Percentiles rank a stretch among this genome's conserved stretches.
phyloP scores from a whole-genome alignment of 2,113 vertebrate genomes.

The Peromyscus polionotus region DNA sequence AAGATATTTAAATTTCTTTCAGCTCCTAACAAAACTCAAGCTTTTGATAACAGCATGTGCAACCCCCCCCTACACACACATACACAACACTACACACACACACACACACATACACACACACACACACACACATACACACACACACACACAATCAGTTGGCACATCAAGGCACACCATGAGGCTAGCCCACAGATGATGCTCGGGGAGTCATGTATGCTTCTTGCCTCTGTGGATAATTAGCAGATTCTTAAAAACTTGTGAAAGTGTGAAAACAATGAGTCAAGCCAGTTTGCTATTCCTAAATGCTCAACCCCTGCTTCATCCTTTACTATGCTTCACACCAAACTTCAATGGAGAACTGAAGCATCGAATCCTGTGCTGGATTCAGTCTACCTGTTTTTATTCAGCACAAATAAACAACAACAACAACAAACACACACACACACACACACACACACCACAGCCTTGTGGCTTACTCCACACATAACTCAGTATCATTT shows the following conservation, averaged over 20 bases:
- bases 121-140: neutral
- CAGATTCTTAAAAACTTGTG: conserved; percentile 39
- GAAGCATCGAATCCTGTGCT: neutral
- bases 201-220: neutral
- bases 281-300: neutral
- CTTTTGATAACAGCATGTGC: neutral
- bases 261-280: conserved; percentile 18
- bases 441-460: neutral
- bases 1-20: neutral
- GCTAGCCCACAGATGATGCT: neutral
- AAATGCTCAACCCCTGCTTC: neutral
- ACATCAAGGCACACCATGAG: neutral
- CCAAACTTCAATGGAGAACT: neutral
- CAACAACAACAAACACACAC: neutral
- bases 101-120: too few species aligned
- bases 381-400: neutral
- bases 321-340: neutral
- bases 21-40: neutral
- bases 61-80: neutral
- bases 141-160: neutral
- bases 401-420: neutral
- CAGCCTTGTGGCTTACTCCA: neutral
- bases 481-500: neutral
- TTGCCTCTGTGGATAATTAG: conserved; percentile 42
- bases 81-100: too few species aligned